phyloP scores from a whole-genome alignment of 2,888 invertebrate genomes.

The Byasa hedistus region DNA sequence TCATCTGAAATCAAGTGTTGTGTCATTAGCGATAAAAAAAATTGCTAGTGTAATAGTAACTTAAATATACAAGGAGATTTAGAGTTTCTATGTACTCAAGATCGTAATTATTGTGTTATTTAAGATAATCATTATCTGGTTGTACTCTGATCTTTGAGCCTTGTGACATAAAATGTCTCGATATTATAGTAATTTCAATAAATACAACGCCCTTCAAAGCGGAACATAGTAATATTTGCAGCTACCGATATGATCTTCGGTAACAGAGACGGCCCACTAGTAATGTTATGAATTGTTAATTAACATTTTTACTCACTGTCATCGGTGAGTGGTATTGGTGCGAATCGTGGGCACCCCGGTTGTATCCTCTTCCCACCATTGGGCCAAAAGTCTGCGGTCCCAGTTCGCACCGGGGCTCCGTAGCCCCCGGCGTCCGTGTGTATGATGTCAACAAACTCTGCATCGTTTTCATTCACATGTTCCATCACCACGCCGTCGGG shows the following conservation, averaged over 20 bases:
- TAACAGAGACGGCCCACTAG: too few relatives aligned
- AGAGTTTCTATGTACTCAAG: too few relatives aligned
- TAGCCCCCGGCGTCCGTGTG: conserved; percentile 84
- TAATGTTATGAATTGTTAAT: too few relatives aligned
- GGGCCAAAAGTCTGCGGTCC: conserved; percentile 82
- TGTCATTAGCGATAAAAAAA: too few relatives aligned
- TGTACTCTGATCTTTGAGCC: neutral
- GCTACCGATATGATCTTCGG: too few relatives aligned
- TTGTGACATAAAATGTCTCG: too few relatives aligned
- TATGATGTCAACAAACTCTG: conserved; percentile 83
- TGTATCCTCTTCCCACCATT: conserved; percentile 81
- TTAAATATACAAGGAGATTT: too few relatives aligned
- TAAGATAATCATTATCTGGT: neutral
- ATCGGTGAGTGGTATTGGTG: conserved; percentile 73
- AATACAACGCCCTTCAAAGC: too few relatives aligned
- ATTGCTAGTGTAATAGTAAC: too few relatives aligned
- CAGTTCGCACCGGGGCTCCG: conserved; percentile 79
- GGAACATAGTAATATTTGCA: too few relatives aligned
- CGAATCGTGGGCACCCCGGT: conserved; percentile 79
- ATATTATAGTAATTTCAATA: too few relatives aligned
- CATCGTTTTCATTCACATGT: conserved; percentile 75
- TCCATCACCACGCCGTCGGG: conserved; percentile 71
- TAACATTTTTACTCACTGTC: conserved; percentile 58
- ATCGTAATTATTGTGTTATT: neutral
- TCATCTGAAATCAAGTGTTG: too few relatives aligned